Base-by-base conservation (phyloP, 2,113 vertebrate species). In the Helogale parvula region DNA sequence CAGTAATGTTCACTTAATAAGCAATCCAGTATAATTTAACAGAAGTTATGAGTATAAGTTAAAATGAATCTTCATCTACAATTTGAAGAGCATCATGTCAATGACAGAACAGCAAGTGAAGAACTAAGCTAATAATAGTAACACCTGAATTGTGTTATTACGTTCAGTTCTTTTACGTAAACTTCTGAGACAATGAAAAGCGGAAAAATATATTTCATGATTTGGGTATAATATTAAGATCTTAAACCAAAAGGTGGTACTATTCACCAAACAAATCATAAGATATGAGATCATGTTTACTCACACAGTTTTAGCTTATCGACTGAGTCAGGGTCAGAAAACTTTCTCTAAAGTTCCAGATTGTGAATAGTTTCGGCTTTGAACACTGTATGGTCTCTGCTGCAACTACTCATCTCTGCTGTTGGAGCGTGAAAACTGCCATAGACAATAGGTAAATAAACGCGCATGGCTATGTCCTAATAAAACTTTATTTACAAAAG, bases 1-100 rank as follows among this genome's bases (percentile, higher is more conserved):
- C 97, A 97, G 96, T 52, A 94, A 65, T 80, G n/a, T 38, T 96
- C 57, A 96, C 87, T 98, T 98, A 91, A 72, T 95, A 86, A 96
- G 54, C 71, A 98, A 92, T 86, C n/a, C 31, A 79, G 68, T 72
- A 69, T 63, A 88, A 93, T 95, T 93, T 89, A 94, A 97, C 76
- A 77, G 47, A 69, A 83, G 60, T 72, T 38, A 74, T 38, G 93
- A 97, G 93, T 50, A 72, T 68, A 97, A 96, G 77, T 14, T 77
- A 80, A 97, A 97, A 54, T 66, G 96, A 94, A 82, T 95, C 80
- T 94, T 98, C 4, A 81, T 84, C 96, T 97, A 50, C 23, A 33
- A 69, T 97, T 97, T 95, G 88, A 82, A 97, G 52, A 88, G 87
- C 90, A 21, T 21, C 96, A 35, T 63, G 57, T 9, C 1, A 60